A percentile compares a stretch with the other conserved stretches of the same genome.
These are phyloP conservation scores for Mimas tiliae DNA, from an alignment of 2,888 invertebrate species.

Conservation along the genomic window DNA sequence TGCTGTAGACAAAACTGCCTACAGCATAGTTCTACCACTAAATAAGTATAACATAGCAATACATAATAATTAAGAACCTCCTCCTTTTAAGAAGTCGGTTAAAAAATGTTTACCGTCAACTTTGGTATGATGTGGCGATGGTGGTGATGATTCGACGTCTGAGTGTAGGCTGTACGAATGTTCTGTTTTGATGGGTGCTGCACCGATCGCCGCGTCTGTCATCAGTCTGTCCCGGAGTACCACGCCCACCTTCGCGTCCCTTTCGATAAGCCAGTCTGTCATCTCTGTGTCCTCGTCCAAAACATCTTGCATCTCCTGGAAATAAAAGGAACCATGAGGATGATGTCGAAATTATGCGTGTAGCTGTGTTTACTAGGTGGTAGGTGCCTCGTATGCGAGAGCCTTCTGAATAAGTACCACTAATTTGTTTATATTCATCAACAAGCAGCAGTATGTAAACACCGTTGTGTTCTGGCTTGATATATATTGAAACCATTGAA, in stretches of 20 bases:
- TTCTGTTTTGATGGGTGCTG: conserved; percentile 94
- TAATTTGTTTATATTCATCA: too few species aligned
- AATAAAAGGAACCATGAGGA: conserved; percentile 41
- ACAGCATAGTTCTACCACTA: too few species aligned
- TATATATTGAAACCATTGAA: too few species aligned
- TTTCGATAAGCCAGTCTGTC: conserved; percentile 88
- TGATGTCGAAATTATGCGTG: not conserved
- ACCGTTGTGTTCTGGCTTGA: too few species aligned
- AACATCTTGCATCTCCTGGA: conserved; percentile 87
- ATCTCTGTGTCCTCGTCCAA: conserved; percentile 87
- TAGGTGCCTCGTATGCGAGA: too few species aligned
- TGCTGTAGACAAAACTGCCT: too few species aligned
- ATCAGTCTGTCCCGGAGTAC: conserved; percentile 95
- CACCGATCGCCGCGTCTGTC: conserved; percentile 94
- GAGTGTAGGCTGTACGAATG: conserved; percentile 95
- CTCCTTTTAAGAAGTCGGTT: too few species aligned
- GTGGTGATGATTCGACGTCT: conserved; percentile 88
- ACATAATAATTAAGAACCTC: too few species aligned
- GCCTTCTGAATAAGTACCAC: too few species aligned
- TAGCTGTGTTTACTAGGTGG: too few species aligned
- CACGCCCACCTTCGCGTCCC: conserved; percentile 88
- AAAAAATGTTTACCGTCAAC: conserved; percentile 87
- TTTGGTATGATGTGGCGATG: conserved; percentile 89
- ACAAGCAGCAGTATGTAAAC: too few species aligned
- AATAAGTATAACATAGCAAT: too few species aligned